These are phyloP conservation scores for Erebia ligea DNA, from an alignment of 2,888 invertebrate species.

Conservation along the genomic window DNA sequence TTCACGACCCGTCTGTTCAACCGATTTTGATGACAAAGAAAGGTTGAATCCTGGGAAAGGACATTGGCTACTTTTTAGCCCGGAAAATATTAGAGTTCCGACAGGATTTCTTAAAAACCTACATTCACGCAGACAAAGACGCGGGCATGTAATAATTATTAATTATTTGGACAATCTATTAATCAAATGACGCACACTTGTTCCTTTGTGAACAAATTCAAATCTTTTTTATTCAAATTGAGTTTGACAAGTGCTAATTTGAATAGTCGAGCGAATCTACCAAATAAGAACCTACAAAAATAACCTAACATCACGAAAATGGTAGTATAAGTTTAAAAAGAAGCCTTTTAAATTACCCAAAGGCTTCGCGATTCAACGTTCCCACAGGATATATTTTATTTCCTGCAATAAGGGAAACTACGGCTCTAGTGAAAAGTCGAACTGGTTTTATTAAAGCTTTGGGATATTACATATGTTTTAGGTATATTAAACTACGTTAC, in stretches of 20 bases:
- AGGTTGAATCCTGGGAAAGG: too few relatives aligned
- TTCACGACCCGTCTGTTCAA: too few relatives aligned
- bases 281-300: too few relatives aligned
- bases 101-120: too few relatives aligned
- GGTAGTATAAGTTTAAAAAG: background rate
- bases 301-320: background rate
- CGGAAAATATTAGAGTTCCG: too few relatives aligned
- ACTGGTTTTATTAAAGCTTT: slow-evolving; percentile 16
- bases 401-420: slow-evolving; percentile 12
- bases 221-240: too few relatives aligned
- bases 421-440: slow-evolving; percentile 11
- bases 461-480: background rate
- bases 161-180: background rate
- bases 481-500: background rate
- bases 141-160: background rate
- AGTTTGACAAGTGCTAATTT: too few relatives aligned
- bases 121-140: too few relatives aligned
- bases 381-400: slow-evolving; percentile 21
- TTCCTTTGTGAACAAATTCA: background rate
- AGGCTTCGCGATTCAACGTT: slow-evolving; percentile 18
- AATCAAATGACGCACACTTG: background rate
- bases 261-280: too few relatives aligned
- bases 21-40: too few relatives aligned
- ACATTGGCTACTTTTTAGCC: too few relatives aligned
- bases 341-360: slow-evolving; percentile 13